phyloP scores from a whole-genome alignment of 2,113 vertebrate genomes.

The Catharus fuscescens region DNA sequence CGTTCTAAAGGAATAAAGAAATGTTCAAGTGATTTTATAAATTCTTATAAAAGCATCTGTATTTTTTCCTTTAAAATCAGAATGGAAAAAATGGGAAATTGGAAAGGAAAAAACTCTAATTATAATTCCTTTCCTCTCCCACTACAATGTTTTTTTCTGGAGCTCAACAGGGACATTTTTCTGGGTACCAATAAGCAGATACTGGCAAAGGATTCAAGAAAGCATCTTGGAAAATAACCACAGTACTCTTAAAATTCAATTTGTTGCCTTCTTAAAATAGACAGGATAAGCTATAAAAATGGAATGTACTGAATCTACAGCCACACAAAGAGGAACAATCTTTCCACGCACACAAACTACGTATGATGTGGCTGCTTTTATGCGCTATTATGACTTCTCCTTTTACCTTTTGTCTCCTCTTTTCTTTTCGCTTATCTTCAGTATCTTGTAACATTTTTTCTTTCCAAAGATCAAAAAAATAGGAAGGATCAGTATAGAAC shows the following conservation, averaged over 20 bases:
- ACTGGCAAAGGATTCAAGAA: background rate
- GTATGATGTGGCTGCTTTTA: background rate
- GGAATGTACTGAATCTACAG: background rate
- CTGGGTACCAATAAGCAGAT: background rate
- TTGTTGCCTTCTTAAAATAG: background rate
- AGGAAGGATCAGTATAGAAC: slow-evolving; percentile 97
- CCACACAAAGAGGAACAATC: background rate
- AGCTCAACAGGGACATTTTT: background rate
- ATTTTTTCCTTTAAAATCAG: background rate
- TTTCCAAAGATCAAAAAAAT: slow-evolving; percentile 99
- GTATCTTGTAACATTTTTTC: slow-evolving; percentile 99
- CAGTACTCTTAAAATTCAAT: background rate
- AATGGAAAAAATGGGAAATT: background rate
- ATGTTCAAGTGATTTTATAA: background rate
- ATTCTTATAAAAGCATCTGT: background rate
- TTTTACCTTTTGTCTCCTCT: slow-evolving; percentile 84
- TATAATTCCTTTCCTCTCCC: background rate
- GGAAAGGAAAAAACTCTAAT: background rate
- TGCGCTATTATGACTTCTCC: background rate
- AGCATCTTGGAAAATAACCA: background rate
- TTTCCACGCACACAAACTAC: background rate
- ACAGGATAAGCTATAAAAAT: background rate
- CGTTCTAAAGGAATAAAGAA: background rate
- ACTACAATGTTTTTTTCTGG: background rate
- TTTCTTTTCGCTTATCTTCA: slow-evolving; percentile 97